phyloP scores from a whole-genome alignment of 2,797 vertebrate genomes.

The Acrocephalus scirpaceus region DNA sequence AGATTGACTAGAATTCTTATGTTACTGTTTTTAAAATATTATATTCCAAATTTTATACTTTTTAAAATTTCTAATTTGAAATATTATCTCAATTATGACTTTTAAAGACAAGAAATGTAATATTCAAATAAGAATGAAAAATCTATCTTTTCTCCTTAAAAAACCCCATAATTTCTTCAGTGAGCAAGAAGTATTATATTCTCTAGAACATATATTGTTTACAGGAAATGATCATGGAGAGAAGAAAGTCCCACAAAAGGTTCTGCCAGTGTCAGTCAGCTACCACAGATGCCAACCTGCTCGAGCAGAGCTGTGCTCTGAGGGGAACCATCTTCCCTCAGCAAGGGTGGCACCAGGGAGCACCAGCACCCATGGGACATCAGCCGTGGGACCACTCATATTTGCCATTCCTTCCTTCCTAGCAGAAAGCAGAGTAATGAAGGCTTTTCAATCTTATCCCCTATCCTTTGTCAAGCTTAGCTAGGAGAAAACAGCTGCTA shows the following conservation, averaged over 20 bases:
- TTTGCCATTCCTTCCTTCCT: background rate
- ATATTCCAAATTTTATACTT: background rate
- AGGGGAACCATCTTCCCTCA: background rate
- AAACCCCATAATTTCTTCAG: background rate
- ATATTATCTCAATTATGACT: background rate
- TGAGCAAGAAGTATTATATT: background rate
- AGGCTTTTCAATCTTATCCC: background rate
- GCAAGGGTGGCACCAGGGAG: background rate
- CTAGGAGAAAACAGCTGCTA: conserved; percentile 30
- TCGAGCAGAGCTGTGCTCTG: background rate
- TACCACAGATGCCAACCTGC: fast-evolving
- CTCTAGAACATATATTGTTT: background rate
- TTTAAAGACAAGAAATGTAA: background rate
- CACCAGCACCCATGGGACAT: fast-evolving
- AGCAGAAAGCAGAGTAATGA: background rate
- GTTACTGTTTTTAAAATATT: background rate
- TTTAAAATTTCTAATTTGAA: background rate
- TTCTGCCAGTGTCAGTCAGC: background rate
- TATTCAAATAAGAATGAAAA: background rate
- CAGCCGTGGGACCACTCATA: background rate
- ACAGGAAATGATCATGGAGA: background rate
- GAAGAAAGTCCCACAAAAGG: background rate
- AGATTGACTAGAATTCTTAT: background rate
- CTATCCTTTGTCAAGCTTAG: background rate
- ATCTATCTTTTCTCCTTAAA: background rate